Evolutionary conservation across 2,113 vertebrate species (phyloP).

Genomic region (Cromileptes altivelis): DNA sequence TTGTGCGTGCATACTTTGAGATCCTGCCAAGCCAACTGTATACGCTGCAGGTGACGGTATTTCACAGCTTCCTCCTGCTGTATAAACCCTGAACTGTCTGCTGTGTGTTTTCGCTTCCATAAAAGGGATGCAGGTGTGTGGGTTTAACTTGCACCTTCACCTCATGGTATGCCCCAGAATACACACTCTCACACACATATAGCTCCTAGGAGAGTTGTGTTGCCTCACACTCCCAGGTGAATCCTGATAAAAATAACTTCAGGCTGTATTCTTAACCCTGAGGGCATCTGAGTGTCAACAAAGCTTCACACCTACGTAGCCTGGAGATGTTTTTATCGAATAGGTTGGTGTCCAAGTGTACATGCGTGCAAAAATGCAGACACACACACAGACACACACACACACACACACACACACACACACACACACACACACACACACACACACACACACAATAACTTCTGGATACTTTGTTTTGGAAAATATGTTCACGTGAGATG

Average conservation of each 20-base stretch:
- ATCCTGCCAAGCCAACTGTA: slow-evolving; percentile 42
- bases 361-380: not conserved
- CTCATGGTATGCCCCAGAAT: slow-evolving; percentile 19
- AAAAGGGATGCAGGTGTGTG: slow-evolving; percentile 75
- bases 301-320: slow-evolving; percentile 12
- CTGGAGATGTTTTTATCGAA: slow-evolving; percentile 5
- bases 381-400: too few relatives aligned
- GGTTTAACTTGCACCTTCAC: slow-evolving; percentile 56
- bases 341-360: not conserved
- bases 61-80: slow-evolving; percentile 40
- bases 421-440: not conserved
- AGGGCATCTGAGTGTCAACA: slow-evolving; percentile 37
- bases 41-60: slow-evolving; percentile 49
- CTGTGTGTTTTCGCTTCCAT: slow-evolving; percentile 63
- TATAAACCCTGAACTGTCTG: slow-evolving; percentile 65
- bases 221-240: slow-evolving; percentile 27
- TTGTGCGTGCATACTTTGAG: slow-evolving; percentile 51
- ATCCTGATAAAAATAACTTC: slow-evolving; percentile 48
- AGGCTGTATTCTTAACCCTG: slow-evolving; percentile 6
- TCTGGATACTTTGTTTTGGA: not conserved
- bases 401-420: too few relatives aligned
- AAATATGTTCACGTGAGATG: not conserved
- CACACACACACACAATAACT: not conserved
- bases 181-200: slow-evolving; percentile 27
- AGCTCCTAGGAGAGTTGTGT: slow-evolving; percentile 20